Evolutionary conservation across 1,140 invertebrate genomes (phyloP), one percentile per base, ranked within the genome.

Genomic region (Protaetia brevitarsis): DNA sequence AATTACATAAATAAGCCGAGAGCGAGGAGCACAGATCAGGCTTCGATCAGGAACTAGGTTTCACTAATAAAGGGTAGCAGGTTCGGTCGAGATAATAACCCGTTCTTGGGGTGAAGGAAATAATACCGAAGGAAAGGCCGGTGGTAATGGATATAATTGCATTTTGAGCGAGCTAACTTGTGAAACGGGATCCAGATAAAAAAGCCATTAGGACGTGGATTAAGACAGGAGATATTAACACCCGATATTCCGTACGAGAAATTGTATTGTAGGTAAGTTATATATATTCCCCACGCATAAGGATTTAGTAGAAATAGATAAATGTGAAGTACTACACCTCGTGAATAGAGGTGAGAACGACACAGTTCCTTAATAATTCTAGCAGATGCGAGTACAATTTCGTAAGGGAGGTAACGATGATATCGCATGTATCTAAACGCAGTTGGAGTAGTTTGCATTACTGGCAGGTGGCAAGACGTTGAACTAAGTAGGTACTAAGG

Each of bases 1-100:
- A 45, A 45, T 45, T 45, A 45, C 41, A 45, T 45, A 45, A 45
- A 45, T 45, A 45, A 45, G 23, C 41, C 41, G 41, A 45, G 41
- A 45, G 16, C 41, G 41, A 45, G 41, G 41, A 45, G 41, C n/a
- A 21, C 19, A 45, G 41, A 45, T 45, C 41, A 13, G n/a, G 41
- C 23, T 45, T 45, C 41, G 41, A 45, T 45, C 13, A 19, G 41
- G 41, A 45, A 45, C 41, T 45, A 21, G 41, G 23, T 45, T 45
- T 45, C 23, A 45, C 41, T 45, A 45, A 45, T 45, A 45, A 45
- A 45, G 41, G 41, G 41, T 45, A 45, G 41, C 41, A 21, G 41
- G 16, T 13, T 8, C 10, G 41, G 13, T 21, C 23, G 16, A 45
- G 41, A 45, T 45, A 45, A 45, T 45, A 45, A 45, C 41, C 41